Evolutionary conservation across 2,888 invertebrate species (phyloP), one percentile per base, ranked within the genome.

Genomic region (Sarcophaga rosellei): DNA sequence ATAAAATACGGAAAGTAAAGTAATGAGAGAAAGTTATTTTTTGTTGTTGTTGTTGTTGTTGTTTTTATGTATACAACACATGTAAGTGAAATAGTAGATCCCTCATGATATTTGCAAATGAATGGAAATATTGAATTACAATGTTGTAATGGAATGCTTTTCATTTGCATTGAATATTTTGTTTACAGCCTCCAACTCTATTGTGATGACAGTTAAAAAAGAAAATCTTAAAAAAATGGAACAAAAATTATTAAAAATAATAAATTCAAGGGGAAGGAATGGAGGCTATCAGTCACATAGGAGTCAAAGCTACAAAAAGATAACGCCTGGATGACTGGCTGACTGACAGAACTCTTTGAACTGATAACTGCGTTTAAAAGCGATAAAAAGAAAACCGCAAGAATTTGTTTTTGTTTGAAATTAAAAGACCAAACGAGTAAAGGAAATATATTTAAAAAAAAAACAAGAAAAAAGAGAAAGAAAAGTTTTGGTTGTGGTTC

Each of bases 1-100:
- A 35, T 25, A 35, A 47, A 11, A 74, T 74, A 17, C 23, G 35
- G 35, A 35, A 35, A 62, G n/a, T 47, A 47, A 63, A 17, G 47
- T 74, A 21, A 63, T 35, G 8, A 62, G 63, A 20, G 77, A 23
- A 61, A 20, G 23, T 25, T 77, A n/a, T 20, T 23, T 68, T n/a
- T n/a, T n/a, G n/a, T n/a, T 61, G 5, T 21, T 66, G 23, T 25
- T 15, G 20, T 75, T 75, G 6, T 10, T 68, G 21, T 59, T 45
- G 11, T 44, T 59, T n/a, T 62, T 5, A 63, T 53, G 4, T n/a
- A n/a, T 69, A 8, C 21, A 69, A 35, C 35, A 35, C 8, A 35
- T 35, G 35, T 35, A 35, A 35, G 6, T 6, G 35, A 35, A 35
- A 35, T 35, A 35, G 35, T 53, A 53, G 53, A 15, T 17, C 17